A percentile compares a stretch with the other conserved stretches of the same genome.
Conservation (phyloP, 2,888 invertebrate genomes). For the Tinea pellionella region DNA sequence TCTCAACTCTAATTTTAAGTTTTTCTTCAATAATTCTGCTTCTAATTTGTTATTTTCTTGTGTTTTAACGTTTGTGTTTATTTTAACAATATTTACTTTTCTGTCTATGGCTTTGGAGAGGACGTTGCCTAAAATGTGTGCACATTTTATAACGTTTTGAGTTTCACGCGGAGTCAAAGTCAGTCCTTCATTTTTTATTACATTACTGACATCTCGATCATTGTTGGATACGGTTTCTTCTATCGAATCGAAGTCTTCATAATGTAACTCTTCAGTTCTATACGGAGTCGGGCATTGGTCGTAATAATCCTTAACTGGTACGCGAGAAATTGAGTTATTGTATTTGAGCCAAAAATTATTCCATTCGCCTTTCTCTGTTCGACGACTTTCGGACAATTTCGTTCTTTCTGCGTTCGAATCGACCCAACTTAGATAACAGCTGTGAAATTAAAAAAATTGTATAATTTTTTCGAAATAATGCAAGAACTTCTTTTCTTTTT, state of each 20-base stretch:
- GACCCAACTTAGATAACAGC: constrained; percentile 43
- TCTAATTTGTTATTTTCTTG: constrained; percentile 25
- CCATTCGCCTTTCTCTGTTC: constrained; percentile 42
- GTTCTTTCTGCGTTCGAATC: constrained; percentile 28
- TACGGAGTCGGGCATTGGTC: constrained; percentile 60
- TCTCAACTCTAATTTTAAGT: constrained; percentile 44
- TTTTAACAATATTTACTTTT: constrained; percentile 28
- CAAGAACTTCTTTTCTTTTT: too few relatives aligned
- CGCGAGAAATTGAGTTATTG: constrained; percentile 39
- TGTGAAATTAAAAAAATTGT: constrained; percentile 19
- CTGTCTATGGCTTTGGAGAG: constrained; percentile 48
- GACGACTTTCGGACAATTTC: constrained; percentile 24
- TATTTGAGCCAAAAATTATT: constrained; percentile 55
- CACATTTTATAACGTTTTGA: constrained; percentile 54
- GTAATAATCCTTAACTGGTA: constrained; percentile 41
- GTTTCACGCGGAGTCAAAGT: constrained; percentile 50
- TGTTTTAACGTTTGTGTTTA: constrained; percentile 17
- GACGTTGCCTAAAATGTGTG: constrained; percentile 49
- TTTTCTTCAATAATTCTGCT: constrained; percentile 32
- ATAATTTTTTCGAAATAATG: too few relatives aligned
- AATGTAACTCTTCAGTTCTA: constrained; percentile 41
- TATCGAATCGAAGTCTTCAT: constrained; percentile 35
- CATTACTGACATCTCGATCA: not conserved
- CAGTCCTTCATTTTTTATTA: constrained; percentile 38
- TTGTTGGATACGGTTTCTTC: not conserved